Base-by-base conservation (phyloP, 2,113 vertebrate genomes). In the Danionella cerebrum region DNA sequence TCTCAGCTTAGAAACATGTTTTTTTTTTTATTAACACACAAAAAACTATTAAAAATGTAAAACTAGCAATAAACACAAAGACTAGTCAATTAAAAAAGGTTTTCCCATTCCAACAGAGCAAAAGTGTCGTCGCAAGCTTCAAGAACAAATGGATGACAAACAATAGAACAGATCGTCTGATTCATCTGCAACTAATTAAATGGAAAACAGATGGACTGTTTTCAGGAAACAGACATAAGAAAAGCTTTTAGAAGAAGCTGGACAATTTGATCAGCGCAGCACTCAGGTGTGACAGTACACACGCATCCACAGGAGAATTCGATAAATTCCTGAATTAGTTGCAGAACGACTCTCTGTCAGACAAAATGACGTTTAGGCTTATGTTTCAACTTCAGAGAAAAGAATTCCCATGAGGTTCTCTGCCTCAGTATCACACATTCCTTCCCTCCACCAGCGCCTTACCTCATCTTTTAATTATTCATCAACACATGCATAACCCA, bases 381-480 rank as follows among this genome's bases (percentile, higher is more conserved):
- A 31, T 60, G 33, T 14, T 58, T 1, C 11, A 6, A 29, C 24
- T 12, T 65, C 50, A 50, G 16, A 25, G 22, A 65, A 69, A 65
- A 44, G 2, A 14, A 13, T 35, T 73, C 42, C 27, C 14, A 18
- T 24, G 5, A 2, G 31, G 52, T 14, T 6, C 35, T 57, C 2
- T 41, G 14, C n/a, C 14, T 7, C 24, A 12, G 19, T 25, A 51
- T 14, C 24, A 10, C n/a, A n/a, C n/a, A 18, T 45, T 51, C 59
- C 38, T n/a, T 21, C 65, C 59, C 39, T 50, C 54, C 47, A 13
- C 35, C 18, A 47, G 50, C 42, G 24, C 74, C 69, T 78, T 75
- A 77, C 78, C 67, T 79, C 69, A 69, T 63, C 71, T 51, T 66
- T 82, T 77, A 75, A 80, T 84, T 83, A 83, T 83, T 83, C 76